A percentile compares a stretch with the other conserved stretches of the same genome.
phyloP scores from a whole-genome alignment of 23 tunicate species.

The Botrylloides violaceus region DNA sequence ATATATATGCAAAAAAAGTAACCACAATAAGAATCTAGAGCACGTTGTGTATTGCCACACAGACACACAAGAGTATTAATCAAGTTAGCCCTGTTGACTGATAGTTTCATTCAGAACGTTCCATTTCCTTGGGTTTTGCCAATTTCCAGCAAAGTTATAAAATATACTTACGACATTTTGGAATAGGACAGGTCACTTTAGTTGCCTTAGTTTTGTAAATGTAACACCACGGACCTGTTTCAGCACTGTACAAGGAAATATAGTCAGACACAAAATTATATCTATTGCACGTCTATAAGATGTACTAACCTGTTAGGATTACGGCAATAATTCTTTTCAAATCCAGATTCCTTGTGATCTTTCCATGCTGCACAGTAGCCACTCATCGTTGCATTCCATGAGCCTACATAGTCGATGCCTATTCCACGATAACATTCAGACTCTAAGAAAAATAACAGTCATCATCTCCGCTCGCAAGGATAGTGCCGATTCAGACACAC shows the following conservation, averaged over 20 bases:
- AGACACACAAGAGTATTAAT: too few relatives aligned
- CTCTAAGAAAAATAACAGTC: slow-evolving; percentile 29
- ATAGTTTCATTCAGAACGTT: too few relatives aligned
- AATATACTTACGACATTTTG: slow-evolving; percentile 41
- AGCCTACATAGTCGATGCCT: slow-evolving; percentile 45
- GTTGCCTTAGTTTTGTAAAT: slow-evolving; percentile 11
- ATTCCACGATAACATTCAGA: slow-evolving; percentile 68
- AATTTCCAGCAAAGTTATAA: not conserved
- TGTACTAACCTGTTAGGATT: slow-evolving; percentile 28
- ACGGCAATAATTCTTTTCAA: slow-evolving; percentile 34
- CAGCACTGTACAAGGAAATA: not conserved
- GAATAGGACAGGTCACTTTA: slow-evolving; percentile 28
- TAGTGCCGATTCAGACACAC: too few relatives aligned
- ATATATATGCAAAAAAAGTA: too few relatives aligned
- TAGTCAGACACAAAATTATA: not conserved
- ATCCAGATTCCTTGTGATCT: slow-evolving; percentile 32
- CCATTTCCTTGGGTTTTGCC: too few relatives aligned
- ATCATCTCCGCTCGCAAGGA: too few relatives aligned
- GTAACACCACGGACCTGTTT: slow-evolving; percentile 57
- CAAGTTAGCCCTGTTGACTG: too few relatives aligned
- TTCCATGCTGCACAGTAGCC: slow-evolving; percentile 54
- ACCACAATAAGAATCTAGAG: too few relatives aligned
- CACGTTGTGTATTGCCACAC: too few relatives aligned
- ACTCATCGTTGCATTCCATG: slow-evolving; percentile 21
- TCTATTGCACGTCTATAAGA: not conserved